Conservation (phyloP, 1,140 invertebrate species). For the Euura lappo region DNA sequence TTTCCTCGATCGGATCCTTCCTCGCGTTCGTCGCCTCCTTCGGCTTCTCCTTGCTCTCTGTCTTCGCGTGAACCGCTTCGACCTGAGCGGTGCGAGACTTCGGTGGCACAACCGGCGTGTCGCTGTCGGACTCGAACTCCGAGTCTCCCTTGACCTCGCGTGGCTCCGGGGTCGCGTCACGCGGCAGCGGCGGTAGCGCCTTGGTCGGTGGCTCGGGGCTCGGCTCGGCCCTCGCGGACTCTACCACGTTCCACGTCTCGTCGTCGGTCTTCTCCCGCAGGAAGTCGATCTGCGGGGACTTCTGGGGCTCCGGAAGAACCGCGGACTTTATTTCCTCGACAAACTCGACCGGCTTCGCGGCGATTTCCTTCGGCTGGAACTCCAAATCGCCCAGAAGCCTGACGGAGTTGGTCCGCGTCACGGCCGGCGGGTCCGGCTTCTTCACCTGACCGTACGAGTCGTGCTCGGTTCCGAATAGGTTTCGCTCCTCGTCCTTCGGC, state of each 20-base stretch:
- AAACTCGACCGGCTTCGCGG: slow-evolving; percentile 14
- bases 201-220: slow-evolving; percentile 44
- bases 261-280: slow-evolving; percentile 18
- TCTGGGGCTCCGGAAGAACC: slow-evolving; percentile 33
- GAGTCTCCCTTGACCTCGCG: slow-evolving; percentile 40
- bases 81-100: slow-evolving; percentile 28
- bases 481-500: neutral
- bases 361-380: neutral
- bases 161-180: slow-evolving; percentile 24
- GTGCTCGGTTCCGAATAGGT: neutral
- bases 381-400: neutral
- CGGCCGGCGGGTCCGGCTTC: neutral
- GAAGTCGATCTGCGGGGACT: slow-evolving; percentile 35
- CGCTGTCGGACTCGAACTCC: slow-evolving; percentile 47
- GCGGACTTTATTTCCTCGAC: slow-evolving; percentile 32
- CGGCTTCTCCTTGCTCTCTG: slow-evolving; percentile 19
- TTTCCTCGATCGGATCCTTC: slow-evolving; percentile 52
- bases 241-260: slow-evolving; percentile 35
- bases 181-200: slow-evolving; percentile 42
- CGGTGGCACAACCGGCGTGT: slow-evolving; percentile 28
- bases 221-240: slow-evolving; percentile 18
- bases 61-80: slow-evolving; percentile 10
- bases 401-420: slow-evolving; percentile 34
- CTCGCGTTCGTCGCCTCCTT: neutral
- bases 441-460: neutral